Base-by-base conservation (phyloP, 2,888 invertebrate genomes). In the Scaptomyza cyrtandrae region DNA sequence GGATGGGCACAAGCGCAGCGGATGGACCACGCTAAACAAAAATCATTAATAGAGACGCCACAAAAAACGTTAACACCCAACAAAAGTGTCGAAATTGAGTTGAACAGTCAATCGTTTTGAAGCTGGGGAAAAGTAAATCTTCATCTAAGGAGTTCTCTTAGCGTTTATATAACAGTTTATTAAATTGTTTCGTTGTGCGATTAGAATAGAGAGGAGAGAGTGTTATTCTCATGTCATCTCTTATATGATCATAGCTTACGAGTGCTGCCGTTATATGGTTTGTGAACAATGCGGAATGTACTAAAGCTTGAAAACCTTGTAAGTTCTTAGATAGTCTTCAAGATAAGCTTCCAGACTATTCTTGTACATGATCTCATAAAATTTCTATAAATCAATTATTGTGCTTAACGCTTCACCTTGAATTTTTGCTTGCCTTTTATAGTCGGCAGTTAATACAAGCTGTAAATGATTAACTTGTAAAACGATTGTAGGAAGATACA, bases 1-100 rank as follows among this genome's bases (percentile, higher is more conserved):
- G 75, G 77, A 75, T 68, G 80, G 71, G 70, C 70, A 61, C 48
- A 63, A 56, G 52, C 55, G 49, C 55, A 33, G 56, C 72, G 73
- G 74, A 83, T 80, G 77, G 61, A 59, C 63, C 27, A 19, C 60
- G 62, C 56, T 75, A 14, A 27, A 14, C 59, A 62, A 64, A 61
- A 61, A 73, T 71, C 69, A 80, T 76, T 79, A 76, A 79, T 79
- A 60, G 45, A 59, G 66, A 48, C 52, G 54, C 59, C 45, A 46
- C 50, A 14, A 39, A 16, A 16, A 41, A 24, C 41, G 19, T 37
- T 57, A 6, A 14, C 64, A 79, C 53, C 61, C 48, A n/a, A 68
- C 77, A 60, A 74, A 78, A 53, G n/a, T 69, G 53, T 63, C 48
- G 10, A 7, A 39, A 37, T n/a, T 33, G 33, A 10, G 44, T 11